A percentile compares a stretch with the other conserved stretches of the same genome.
Conservation (phyloP, 2,797 vertebrate species). For the Avahi laniger region DNA sequence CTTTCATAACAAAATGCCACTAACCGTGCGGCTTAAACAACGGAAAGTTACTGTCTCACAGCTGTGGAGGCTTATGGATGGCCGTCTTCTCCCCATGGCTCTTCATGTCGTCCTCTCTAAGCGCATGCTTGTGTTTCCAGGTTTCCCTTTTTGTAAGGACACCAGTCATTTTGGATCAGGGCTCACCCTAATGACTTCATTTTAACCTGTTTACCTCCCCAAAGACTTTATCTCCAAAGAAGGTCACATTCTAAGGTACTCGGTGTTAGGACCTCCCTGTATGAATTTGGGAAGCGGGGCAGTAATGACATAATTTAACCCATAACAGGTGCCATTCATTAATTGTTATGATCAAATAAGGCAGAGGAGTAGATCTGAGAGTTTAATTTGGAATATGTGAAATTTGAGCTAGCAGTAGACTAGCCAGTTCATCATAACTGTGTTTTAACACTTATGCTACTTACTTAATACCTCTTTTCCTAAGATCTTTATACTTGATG, state of each 20-base stretch:
- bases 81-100: background rate
- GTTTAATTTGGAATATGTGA: background rate
- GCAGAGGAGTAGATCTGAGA: background rate
- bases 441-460: background rate
- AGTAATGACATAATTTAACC: background rate
- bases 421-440: background rate
- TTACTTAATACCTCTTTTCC: background rate
- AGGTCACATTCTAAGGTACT: background rate
- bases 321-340: background rate
- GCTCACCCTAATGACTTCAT: background rate
- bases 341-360: background rate
- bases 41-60: background rate
- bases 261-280: background rate
- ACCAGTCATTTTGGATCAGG: background rate
- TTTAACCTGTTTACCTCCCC: background rate
- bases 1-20: background rate
- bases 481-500: background rate
- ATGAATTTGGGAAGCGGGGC: background rate
- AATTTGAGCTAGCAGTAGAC: background rate
- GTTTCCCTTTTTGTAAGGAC: background rate
- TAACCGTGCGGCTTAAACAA: background rate
- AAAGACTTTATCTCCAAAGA: background rate
- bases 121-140: background rate
- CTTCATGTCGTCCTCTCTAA: background rate
- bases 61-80: too few species aligned